Conservation (phyloP, 2,888 invertebrate species). For the Acrocera orbiculus region DNA sequence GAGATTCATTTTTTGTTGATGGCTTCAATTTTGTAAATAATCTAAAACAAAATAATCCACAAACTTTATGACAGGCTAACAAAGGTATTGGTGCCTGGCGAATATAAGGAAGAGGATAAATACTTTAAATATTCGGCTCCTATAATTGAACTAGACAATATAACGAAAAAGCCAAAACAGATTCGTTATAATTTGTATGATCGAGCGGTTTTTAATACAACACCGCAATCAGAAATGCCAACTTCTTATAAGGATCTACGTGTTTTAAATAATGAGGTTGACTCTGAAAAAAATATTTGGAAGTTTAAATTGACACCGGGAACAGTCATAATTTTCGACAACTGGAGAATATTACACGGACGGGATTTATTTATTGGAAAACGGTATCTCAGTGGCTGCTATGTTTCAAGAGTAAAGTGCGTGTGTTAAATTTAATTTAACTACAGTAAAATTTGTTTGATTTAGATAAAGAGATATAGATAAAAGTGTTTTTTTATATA, state of each 20-base stretch:
- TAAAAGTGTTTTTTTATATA: too few relatives aligned
- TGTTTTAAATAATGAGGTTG: constrained; percentile 35
- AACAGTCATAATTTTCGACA: constrained; percentile 53
- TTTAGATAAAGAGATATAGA: too few relatives aligned
- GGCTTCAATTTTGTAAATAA: constrained; percentile 48
- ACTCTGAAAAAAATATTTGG: constrained; percentile 36
- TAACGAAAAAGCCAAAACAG: constrained; percentile 39
- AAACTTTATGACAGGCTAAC: constrained; percentile 41
- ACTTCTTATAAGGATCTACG: constrained; percentile 44
- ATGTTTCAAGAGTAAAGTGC: constrained; percentile 47
- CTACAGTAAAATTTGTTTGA: too few relatives aligned
- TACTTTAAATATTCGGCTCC: constrained; percentile 40
- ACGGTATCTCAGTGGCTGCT: constrained; percentile 51
- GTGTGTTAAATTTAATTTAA: constrained; percentile 32
- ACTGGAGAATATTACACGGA: constrained; percentile 63
- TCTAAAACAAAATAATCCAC: constrained; percentile 35
- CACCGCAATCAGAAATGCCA: constrained; percentile 35
- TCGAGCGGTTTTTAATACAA: constrained; percentile 41
- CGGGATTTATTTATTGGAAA: constrained; percentile 48
- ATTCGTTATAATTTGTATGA: constrained; percentile 60
- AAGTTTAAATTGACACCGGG: constrained; percentile 47
- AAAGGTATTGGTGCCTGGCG: constrained; percentile 39
- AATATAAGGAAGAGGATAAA: constrained; percentile 45
- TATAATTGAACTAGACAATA: constrained; percentile 38
- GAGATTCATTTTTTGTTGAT: constrained; percentile 56